These are phyloP conservation scores for Crypturellus undulatus DNA, from an alignment of 2,113 vertebrate species.

Conservation along the genomic window DNA sequence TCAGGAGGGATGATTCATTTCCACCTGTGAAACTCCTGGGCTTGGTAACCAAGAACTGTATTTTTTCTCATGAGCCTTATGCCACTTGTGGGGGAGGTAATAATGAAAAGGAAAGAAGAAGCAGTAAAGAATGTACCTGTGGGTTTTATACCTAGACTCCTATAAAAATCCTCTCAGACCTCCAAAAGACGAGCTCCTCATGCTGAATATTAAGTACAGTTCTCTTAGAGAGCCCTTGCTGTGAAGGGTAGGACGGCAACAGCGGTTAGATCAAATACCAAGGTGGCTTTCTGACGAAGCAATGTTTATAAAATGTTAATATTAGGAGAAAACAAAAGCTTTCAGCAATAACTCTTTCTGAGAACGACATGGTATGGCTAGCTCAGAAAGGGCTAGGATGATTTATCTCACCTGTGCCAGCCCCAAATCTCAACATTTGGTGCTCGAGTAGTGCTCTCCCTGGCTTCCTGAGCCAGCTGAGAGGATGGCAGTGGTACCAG, in stretches of 20 bases:
- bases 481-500: not conserved
- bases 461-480: not conserved
- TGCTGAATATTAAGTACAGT: not conserved
- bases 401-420: not conserved
- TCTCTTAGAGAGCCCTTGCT: not conserved
- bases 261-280: not conserved
- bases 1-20: conserved; percentile 9
- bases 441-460: fast-evolving
- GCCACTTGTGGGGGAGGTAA: not conserved
- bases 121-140: not conserved
- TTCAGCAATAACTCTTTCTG: not conserved
- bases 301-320: not conserved
- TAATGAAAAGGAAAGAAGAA: not conserved
- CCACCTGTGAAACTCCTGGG: conserved; percentile 5
- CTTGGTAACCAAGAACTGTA: not conserved
- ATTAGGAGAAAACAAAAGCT: not conserved
- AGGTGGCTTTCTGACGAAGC: not conserved
- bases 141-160: not conserved
- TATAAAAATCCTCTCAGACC: not conserved
- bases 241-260: not conserved
- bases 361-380: not conserved
- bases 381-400: not conserved
- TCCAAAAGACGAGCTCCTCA: not conserved
- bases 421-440: not conserved
- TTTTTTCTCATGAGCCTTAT: not conserved